These are phyloP conservation scores for Scaptomyza polygonia DNA, from an alignment of 2,888 invertebrate genomes.

Conservation along the genomic window DNA sequence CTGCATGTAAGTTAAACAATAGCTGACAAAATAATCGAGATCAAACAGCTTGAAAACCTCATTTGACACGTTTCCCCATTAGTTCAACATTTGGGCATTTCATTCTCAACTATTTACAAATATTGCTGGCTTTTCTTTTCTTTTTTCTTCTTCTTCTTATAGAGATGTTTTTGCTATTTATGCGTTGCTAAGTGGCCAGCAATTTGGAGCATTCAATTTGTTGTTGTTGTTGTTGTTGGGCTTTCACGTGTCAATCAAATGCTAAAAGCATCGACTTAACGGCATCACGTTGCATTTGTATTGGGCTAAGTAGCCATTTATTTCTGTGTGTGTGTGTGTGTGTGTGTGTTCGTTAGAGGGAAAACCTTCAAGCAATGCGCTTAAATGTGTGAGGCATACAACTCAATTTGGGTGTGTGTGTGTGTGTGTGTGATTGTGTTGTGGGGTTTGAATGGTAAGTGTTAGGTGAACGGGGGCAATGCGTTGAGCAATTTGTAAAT, in stretches of 20 bases:
- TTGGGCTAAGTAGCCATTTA: constrained; percentile 58
- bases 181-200: constrained; percentile 57
- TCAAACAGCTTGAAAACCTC: not conserved
- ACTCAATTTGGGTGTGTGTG: constrained; percentile 51
- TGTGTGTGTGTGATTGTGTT: not conserved
- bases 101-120: constrained; percentile 16
- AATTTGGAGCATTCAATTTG: constrained; percentile 33
- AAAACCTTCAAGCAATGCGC: constrained; percentile 45
- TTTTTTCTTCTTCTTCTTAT: not conserved
- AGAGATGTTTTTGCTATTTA: constrained; percentile 37
- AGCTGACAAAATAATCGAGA: no score
- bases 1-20: no score
- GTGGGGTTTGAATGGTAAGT: not conserved
- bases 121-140: not conserved
- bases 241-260: constrained; percentile 69
- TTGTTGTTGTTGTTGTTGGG: constrained; percentile 17
- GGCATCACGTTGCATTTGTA: constrained; percentile 61
- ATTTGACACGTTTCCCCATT: not conserved
- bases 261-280: constrained; percentile 66
- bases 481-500: constrained; percentile 73
- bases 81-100: not conserved
- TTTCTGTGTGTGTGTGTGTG: constrained; percentile 25
- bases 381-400: constrained; percentile 32
- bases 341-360: not conserved
- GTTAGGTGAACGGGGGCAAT: constrained; percentile 37